Evolutionary conservation across 2,888 invertebrate genomes (phyloP), one percentile per base, ranked within the genome.

Genomic region (Anagyrus pseudococci): DNA sequence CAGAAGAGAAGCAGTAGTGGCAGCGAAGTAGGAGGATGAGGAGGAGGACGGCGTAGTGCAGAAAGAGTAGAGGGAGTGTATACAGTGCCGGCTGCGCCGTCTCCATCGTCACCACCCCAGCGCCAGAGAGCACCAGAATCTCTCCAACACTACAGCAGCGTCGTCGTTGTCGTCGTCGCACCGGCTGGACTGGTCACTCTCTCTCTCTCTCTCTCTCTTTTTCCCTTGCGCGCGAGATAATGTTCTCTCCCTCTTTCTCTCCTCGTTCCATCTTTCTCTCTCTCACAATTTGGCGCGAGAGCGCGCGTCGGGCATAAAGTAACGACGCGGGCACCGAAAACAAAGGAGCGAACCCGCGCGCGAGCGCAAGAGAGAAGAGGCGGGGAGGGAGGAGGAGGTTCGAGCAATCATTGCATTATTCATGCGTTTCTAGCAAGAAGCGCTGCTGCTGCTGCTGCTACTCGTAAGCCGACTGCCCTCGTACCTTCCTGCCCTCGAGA

Each of bases 321-420:
- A 77, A 77, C 77, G 77, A 71, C 68, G 72, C 68, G 62, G 33
- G 13, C 33, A 10, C 61, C 69, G 73, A 71, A 73, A 72, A 74
- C 72, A 73, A 73, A 73, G 73, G 75, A 70, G 70, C 69, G n/a
- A n/a, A n/a, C 66, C 52, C 53, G 58, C 37, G 50, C 41, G 40
- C 50, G 55, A 26, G 40, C 44, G n/a, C n/a, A n/a, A n/a, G n/a
- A n/a, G n/a, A n/a, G n/a, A n/a, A n/a, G n/a, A n/a, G n/a, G n/a
- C n/a, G n/a, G n/a, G n/a, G n/a, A n/a, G n/a, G n/a, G n/a, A n/a
- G n/a, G n/a, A n/a, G n/a, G n/a, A n/a, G n/a, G n/a, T n/a, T n/a
- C n/a, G n/a, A n/a, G n/a, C 56, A 63, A 75, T 74, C 72, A 72
- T 72, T 75, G 74, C 73, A 75, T 75, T 75, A 75, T 75, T 75